These are phyloP conservation scores for Hycleus phaleratus DNA, from an alignment of 1,140 invertebrate genomes.

Conservation along the genomic window DNA sequence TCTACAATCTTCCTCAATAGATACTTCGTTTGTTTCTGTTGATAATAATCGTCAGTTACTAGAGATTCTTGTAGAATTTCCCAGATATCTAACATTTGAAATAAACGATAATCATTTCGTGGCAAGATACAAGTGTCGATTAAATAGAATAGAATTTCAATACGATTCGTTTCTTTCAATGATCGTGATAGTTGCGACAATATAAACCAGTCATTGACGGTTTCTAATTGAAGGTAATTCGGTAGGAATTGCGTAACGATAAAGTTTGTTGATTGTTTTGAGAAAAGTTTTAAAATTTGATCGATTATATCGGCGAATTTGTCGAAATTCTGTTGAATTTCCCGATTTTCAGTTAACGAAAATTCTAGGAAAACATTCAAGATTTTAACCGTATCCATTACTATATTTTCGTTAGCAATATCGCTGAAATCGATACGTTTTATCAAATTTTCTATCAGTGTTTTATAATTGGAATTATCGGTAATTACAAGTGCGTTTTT, in stretches of 20 bases:
- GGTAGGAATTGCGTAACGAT: background rate
- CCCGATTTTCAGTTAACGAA: background rate
- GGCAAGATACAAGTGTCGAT: background rate
- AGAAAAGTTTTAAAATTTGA: background rate
- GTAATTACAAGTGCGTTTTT: conserved; percentile 1
- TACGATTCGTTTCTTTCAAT: background rate
- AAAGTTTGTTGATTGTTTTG: conserved; percentile 6
- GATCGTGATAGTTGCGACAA: too few relatives aligned
- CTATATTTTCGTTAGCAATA: background rate
- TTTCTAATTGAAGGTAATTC: background rate
- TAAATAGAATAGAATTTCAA: background rate
- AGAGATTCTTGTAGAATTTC: conserved; percentile 18
- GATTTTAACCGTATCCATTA: conserved; percentile 3
- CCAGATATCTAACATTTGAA: conserved; percentile 23
- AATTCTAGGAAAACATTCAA: conserved; percentile 5
- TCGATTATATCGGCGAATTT: background rate
- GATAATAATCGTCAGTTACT: conserved; percentile 12
- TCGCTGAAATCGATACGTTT: background rate
- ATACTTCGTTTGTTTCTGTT: conserved; percentile 23
- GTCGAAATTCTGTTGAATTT: background rate
- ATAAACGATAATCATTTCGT: background rate
- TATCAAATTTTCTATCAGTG: background rate
- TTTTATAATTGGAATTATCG: background rate
- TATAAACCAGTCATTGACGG: background rate
- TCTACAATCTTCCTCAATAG: conserved; percentile 16